Conservation (phyloP, 2,888 invertebrate genomes). For the Lithophane semibrunnea region DNA sequence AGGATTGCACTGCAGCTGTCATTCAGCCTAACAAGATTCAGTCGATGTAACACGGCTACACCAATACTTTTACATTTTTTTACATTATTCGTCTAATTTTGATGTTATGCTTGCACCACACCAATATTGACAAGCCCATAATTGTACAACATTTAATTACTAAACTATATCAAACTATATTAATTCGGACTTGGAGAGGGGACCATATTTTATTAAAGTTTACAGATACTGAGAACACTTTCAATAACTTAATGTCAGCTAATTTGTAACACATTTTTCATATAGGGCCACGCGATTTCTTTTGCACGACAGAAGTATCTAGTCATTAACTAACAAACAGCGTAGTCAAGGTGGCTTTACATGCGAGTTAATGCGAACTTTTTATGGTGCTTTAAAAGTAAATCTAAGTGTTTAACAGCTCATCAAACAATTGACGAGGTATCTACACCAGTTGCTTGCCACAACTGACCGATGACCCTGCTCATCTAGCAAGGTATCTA, state of each 20-base stretch:
- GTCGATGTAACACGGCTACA: no score
- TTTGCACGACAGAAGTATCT: neutral
- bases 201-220: neutral
- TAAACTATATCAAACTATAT: neutral
- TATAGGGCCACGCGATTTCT: no score
- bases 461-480: neutral
- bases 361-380: neutral
- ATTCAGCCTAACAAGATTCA: neutral
- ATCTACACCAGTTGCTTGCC: neutral
- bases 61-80: no score
- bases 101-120: neutral
- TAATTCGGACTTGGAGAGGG: no score
- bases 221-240: neutral
- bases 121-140: neutral
- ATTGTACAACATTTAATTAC: neutral
- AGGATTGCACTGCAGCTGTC: neutral
- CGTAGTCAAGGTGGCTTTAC: neutral
- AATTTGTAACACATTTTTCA: neutral
- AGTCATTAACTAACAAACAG: neutral
- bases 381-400: slow-evolving; percentile 10
- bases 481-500: no score
- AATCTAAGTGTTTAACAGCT: slow-evolving; percentile 1
- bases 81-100: no score
- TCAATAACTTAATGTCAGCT: neutral
- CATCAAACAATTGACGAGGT: slow-evolving; percentile 3